These are phyloP conservation scores for Cecropterus lyciades DNA, from an alignment of 1,140 invertebrate genomes.

Conservation along the genomic window DNA sequence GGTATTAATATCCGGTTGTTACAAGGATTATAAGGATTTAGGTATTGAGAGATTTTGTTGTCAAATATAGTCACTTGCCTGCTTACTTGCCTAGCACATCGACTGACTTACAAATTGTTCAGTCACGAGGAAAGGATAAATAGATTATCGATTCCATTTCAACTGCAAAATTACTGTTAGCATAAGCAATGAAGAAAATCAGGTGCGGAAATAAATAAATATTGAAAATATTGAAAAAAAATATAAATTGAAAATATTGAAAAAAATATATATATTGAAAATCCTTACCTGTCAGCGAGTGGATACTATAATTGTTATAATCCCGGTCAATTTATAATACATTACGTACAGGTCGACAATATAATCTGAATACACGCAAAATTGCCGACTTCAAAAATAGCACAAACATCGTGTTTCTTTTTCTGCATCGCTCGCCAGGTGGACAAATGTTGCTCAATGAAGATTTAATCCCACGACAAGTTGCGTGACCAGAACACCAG, in stretches of 20 bases:
- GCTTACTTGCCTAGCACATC: no score
- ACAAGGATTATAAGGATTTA: no score
- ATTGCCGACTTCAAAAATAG: background rate
- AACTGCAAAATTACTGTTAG: no score
- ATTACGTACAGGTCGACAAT: background rate
- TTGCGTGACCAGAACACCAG: constrained; percentile 9
- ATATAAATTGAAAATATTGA: no score
- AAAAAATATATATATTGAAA: background rate
- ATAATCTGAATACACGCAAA: background rate
- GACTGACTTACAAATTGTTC: background rate
- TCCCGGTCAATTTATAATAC: background rate
- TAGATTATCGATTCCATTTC: background rate
- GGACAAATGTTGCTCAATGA: constrained; percentile 1
- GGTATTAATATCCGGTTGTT: no score
- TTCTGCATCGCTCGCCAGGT: background rate
- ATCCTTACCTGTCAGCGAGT: background rate
- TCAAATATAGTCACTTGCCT: no score
- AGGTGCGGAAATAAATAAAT: no score
- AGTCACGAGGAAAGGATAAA: background rate
- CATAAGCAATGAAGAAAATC: background rate
- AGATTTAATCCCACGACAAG: constrained; percentile 20
- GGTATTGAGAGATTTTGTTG: no score
- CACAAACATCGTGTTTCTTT: background rate
- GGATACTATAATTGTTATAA: background rate
- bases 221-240: no score